These are phyloP conservation scores for Auanema sp. DNA, from an alignment of 2,888 invertebrate genomes.

Conservation along the genomic window DNA sequence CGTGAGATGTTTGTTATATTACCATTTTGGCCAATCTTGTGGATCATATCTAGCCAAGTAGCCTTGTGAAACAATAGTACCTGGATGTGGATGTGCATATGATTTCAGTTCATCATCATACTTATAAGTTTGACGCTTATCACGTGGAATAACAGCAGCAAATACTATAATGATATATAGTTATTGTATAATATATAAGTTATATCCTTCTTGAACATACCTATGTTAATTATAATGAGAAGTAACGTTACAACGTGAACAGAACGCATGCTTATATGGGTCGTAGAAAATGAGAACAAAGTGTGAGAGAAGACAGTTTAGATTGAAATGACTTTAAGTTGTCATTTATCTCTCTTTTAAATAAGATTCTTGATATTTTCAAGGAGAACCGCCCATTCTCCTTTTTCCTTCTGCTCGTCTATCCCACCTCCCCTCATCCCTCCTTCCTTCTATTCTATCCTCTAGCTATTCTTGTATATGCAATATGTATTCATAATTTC, in stretches of 20 bases:
- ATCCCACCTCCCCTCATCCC: too few relatives aligned
- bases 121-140: constrained; percentile 43
- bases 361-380: too few relatives aligned
- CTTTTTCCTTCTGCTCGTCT: too few relatives aligned
- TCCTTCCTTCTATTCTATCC: too few relatives aligned
- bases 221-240: neutral
- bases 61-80: constrained; percentile 39
- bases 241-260: neutral
- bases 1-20: neutral
- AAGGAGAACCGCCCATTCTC: too few relatives aligned
- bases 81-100: constrained; percentile 44
- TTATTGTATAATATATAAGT: too few relatives aligned
- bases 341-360: too few relatives aligned
- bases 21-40: constrained; percentile 52
- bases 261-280: neutral
- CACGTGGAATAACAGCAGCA: constrained; percentile 17
- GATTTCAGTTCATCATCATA: constrained; percentile 43
- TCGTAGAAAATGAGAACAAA: neutral
- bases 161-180: neutral
- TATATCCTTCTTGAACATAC: too few relatives aligned
- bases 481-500: too few relatives aligned
- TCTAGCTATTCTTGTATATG: too few relatives aligned
- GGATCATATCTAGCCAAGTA: constrained; percentile 47
- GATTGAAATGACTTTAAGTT: too few relatives aligned
- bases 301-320: neutral